Percentiles rank a stretch among this genome's conserved stretches.
phyloP scores from a whole-genome alignment of 2,113 vertebrate species.

The Vimba vimba region DNA sequence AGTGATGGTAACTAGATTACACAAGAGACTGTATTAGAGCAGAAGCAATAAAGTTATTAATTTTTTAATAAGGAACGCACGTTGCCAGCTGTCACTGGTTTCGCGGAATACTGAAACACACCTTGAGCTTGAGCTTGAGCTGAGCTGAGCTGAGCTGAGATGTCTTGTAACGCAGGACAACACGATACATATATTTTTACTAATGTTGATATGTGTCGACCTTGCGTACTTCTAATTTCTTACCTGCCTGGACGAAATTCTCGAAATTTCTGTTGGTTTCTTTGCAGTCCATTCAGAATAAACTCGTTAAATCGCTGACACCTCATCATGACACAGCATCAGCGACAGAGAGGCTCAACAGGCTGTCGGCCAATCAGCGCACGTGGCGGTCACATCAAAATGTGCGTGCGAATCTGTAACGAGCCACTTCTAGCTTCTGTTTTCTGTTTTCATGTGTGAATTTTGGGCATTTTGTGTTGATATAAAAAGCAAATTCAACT shows the following conservation, averaged over 20 bases:
- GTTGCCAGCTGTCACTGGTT: not conserved
- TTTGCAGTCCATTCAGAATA: not conserved
- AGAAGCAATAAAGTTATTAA: not conserved
- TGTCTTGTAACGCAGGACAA: not conserved
- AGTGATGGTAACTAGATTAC: too few relatives aligned
- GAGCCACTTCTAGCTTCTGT: not conserved
- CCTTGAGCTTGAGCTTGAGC: too few relatives aligned
- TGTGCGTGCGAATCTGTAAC: not conserved
- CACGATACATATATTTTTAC: not conserved
- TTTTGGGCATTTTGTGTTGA: not conserved
- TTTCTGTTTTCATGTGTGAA: too few relatives aligned
- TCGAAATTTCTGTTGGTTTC: not conserved
- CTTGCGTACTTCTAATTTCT: not conserved
- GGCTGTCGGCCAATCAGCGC: constrained; percentile 13
- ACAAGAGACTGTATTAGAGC: not conserved
- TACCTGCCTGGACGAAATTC: not conserved
- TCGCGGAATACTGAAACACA: not conserved
- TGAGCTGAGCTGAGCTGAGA: not conserved
- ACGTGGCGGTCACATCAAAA: not conserved
- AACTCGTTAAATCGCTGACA: constrained; percentile 5
- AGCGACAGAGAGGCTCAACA: not conserved
- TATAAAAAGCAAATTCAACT: not conserved
- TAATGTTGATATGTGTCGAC: not conserved
- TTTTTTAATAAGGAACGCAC: not conserved
- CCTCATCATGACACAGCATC: constrained; percentile 28